phyloP scores from a whole-genome alignment of 2,797 vertebrate species.

The Phrynocephalus forsythii region DNA sequence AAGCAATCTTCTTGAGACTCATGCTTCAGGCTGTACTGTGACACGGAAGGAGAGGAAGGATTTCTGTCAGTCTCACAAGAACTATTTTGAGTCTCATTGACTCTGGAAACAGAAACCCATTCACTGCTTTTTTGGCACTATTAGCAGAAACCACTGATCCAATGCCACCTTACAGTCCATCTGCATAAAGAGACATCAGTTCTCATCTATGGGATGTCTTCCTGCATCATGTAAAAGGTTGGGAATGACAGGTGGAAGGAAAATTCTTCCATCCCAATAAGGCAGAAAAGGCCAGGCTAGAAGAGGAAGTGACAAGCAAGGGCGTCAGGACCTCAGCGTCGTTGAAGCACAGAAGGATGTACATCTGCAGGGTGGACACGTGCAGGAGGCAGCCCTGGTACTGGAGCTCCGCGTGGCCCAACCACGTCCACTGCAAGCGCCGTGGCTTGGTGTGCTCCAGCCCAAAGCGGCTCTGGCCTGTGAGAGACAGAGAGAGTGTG shows the following conservation, averaged over 20 bases:
- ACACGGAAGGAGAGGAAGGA: background rate
- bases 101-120: background rate
- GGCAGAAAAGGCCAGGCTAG: no score
- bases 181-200: background rate
- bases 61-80: background rate
- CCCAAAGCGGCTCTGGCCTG: constrained; percentile 85
- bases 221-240: background rate
- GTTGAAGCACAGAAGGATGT: constrained; percentile 91
- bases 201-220: background rate
- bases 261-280: background rate
- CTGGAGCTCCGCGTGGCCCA: constrained; percentile 88
- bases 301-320: constrained; percentile 9
- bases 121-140: background rate
- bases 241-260: no score
- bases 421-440: constrained; percentile 92
- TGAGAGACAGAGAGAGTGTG: accelerated
- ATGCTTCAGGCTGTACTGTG: background rate
- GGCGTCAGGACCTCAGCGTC: constrained; percentile 72
- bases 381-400: constrained; percentile 84
- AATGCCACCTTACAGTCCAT: background rate
- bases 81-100: background rate
- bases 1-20: background rate
- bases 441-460: constrained; percentile 77
- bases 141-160: background rate
- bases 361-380: constrained; percentile 95